Evolutionary conservation across 2,888 invertebrate genomes (phyloP), one percentile per base, ranked within the genome.

Genomic region (Gandaritis pyraliata): DNA sequence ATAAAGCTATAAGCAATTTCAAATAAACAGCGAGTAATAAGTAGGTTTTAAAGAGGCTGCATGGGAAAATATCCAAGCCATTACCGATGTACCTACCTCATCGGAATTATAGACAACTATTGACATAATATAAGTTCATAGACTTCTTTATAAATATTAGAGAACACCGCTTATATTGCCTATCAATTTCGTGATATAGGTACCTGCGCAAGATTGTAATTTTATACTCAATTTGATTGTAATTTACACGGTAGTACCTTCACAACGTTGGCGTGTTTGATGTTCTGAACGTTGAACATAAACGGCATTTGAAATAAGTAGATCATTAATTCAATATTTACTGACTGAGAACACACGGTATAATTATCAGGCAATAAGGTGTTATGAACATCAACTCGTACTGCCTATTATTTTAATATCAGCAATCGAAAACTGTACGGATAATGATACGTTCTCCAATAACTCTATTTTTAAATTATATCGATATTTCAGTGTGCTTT

Each of bases 51-150:
- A 71, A 75, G 73, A 68, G 73, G 75, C 65, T 70, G 67, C 77
- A 84, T 84, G 84, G 83, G 85, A 86, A 83, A 85, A 82, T 83
- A 80, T 74, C 68, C 65, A 69, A 75, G 72, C 82, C 78, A 87
- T 88, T 83, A 86, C 76, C 72, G 73, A 78, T 77, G 74, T 77
- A 67, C 67, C 73, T 83, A 84, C 67, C 73, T 83, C 84, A 87
- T 84, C 68, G 70, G 72, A 70, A 77, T 79, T 70, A 75, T 77
- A 79, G 79, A 83, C 80, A 80, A 85, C 85, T 87, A 88, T 88
- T 82, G 81, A 81, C 74, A 77, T 84, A 81, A 88, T 87, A 83
- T n/a, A 58, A 86, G 80, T 81, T 83, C 62, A 75, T 76, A 75
- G 75, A 75, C 71, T 76, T 65, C 71, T 73, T 81, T 76, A 62